Base-by-base conservation (phyloP, 2,797 vertebrate species). In the Cossypha caffra region DNA sequence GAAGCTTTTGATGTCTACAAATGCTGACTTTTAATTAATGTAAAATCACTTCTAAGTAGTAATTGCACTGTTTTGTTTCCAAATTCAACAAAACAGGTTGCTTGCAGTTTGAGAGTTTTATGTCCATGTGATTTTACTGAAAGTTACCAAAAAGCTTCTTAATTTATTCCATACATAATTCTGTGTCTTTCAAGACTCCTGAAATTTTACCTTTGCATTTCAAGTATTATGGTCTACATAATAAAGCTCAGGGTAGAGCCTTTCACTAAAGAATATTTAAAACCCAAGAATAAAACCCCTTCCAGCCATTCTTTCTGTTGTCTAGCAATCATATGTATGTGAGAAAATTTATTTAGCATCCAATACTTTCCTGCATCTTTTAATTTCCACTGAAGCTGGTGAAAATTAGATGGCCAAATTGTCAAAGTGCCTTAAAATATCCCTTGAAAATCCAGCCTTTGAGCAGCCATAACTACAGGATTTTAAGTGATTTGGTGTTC, bases 1-100 rank as follows among this genome's bases (percentile, higher is more conserved):
- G 45, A 78, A 95, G 94, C 87, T 90, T 95, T 93, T 95, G 94
- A 95, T 96, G 94, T 94, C 81, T 91, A 85, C 82, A 75, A 94
- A 88, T 84, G 55, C 48, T 78, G 64, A 76, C 61, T 88, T 21
- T 83, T 94, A 94, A 96, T 93, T 88, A 59, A 51, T n/a, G 25
- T 86, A 76, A 95, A 92, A 73, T 94, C 47, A 73, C 52, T 87
- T 95, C 24, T 57, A 47, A 66, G 45, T 64, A 73, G 69, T 66
- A 88, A 91, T 85, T 73, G 71, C 38, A 13, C 58, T 88, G 50
- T 19, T 94, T 76, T 78, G 75, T 86, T 94, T 92, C 63, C 66
- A 43, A 91, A 88, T 85, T 59, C 43, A 69, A 20, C 43, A 54
- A 40, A 90, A 58, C 25, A 52, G 55, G 42, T 95, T 94, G 51